Evolutionary conservation across 2,888 invertebrate species (phyloP), one percentile per base, ranked within the genome.

Genomic region (Anorthoa munda): DNA sequence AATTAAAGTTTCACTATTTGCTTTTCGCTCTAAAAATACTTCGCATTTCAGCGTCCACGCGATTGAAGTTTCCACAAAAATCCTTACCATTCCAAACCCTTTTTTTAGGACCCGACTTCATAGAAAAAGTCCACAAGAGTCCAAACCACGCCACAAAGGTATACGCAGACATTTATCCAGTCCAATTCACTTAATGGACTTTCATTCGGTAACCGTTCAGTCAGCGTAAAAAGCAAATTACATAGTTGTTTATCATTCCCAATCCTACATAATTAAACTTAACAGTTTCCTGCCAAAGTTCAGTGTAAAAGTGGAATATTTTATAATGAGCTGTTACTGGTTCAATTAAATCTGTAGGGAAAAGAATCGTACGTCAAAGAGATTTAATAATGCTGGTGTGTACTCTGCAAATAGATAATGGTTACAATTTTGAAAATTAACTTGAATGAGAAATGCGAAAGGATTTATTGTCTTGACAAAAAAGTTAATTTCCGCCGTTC

Each of bases 191-290:
- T 79, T 84, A 87, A 86, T 88, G 86, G 86, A 86, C 79, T 75
- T 79, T 74, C 81, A 66, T 81, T 83, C 77, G 78, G 76, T 65
- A 77, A 78, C 72, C 77, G 83, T 79, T 79, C 84, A 82, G 79
- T 77, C 72, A 84, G 77, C 82, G 77, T 82, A 77, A 84, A 85
- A 86, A 86, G 83, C 77, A 84, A 84, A 87, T 90, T 84, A 86
- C 82, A 81, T 87, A 85, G 86, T 88, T 88, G 84, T 88, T 88
- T 87, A 86, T 82, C 84, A 87, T 89, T 83, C 71, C 67, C 75
- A 79, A 77, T 83, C 79, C 80, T 87, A 86, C 83, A 87, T 88
- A 88, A 89, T 90, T 90, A 86, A 91, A 87, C 82, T 83, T 82
- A 88, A 86, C 85, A 87, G 84, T 86, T 89, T 83, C 85, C 72